A percentile compares a stretch with the other conserved stretches of the same genome.
Evolutionary conservation across 2,888 invertebrate genomes (phyloP).

Genomic region (Aphrophora alni): DNA sequence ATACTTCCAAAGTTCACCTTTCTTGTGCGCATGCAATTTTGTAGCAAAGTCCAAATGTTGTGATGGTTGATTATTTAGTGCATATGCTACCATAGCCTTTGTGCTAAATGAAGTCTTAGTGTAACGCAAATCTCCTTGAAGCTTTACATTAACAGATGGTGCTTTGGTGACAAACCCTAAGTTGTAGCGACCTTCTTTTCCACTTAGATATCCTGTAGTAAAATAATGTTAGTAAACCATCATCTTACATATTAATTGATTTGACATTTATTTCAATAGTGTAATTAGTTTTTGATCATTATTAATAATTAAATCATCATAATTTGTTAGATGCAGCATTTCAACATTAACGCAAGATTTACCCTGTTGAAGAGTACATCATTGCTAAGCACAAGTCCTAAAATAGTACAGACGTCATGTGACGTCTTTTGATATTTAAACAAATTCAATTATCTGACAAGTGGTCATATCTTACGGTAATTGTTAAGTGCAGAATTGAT

Average conservation of each 20-base stretch:
- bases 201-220: not conserved
- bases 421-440: no score
- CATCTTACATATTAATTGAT: not conserved
- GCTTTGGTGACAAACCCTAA: not conserved
- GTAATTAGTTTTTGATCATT: no score
- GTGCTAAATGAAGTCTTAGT: conserved; percentile 49
- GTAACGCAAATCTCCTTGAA: conserved; percentile 46
- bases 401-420: no score
- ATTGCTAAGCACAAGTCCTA: no score
- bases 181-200: conserved; percentile 6
- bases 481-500: no score
- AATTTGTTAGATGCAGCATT: no score
- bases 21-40: conserved; percentile 49
- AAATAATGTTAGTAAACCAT: not conserved
- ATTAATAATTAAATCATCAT: no score
- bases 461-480: no score
- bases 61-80: conserved; percentile 45
- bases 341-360: no score
- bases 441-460: no score
- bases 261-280: no score
- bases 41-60: conserved; percentile 50
- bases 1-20: conserved; percentile 42
- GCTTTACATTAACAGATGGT: conserved; percentile 49
- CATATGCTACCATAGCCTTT: conserved; percentile 52
- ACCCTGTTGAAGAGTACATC: no score